phyloP scores from a whole-genome alignment of 2,888 invertebrate species.

The Leucophenga maculata region DNA sequence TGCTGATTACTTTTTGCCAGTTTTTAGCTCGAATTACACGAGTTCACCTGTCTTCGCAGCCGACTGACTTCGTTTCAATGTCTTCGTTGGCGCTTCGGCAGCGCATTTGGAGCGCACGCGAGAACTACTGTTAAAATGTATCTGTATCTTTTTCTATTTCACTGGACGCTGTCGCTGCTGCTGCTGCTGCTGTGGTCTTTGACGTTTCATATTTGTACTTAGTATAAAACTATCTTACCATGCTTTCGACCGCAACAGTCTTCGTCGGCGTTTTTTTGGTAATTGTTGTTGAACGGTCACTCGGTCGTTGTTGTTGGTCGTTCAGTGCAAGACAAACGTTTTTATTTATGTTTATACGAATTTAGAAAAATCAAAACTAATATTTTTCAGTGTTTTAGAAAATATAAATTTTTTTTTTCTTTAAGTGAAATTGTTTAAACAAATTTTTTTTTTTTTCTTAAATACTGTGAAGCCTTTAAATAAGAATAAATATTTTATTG shows the following conservation, averaged over 20 bases:
- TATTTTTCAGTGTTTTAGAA: background rate
- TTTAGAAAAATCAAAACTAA: background rate
- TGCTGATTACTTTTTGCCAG: too few relatives aligned
- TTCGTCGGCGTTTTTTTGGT: slow-evolving; percentile 15
- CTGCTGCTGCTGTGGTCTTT: background rate
- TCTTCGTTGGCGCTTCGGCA: slow-evolving; percentile 35
- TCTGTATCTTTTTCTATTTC: background rate
- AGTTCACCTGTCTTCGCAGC: too few relatives aligned
- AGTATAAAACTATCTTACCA: slow-evolving; percentile 31
- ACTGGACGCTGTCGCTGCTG: background rate
- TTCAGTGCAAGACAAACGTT: background rate
- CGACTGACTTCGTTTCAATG: slow-evolving; percentile 28
- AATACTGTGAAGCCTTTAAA: too few relatives aligned
- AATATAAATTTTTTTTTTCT: too few relatives aligned
- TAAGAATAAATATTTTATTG: too few relatives aligned
- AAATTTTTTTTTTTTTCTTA: too few relatives aligned
- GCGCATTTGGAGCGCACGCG: background rate
- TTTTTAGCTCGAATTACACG: too few relatives aligned
- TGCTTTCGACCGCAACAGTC: slow-evolving; percentile 26
- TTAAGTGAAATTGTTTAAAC: too few relatives aligned
- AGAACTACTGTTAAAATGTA: background rate
- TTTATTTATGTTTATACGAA: too few relatives aligned
- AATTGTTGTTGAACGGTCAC: background rate
- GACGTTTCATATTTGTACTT: background rate
- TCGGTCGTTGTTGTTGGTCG: background rate